Evolutionary conservation across 1,140 invertebrate genomes (phyloP).

Genomic region (Panulirus ornatus): DNA sequence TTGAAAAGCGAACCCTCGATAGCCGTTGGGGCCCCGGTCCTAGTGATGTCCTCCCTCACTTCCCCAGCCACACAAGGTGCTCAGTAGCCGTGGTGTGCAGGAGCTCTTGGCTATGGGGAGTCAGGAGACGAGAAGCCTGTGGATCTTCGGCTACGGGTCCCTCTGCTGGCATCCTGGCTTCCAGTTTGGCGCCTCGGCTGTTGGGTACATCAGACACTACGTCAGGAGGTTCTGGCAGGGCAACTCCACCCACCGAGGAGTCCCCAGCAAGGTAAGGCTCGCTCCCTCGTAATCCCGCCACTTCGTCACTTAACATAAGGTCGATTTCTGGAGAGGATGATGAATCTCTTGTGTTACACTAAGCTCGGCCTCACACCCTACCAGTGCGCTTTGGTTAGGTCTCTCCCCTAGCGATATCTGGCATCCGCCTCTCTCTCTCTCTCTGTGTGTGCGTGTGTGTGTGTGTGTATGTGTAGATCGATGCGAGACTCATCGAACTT

Average conservation of each 20-base stretch:
- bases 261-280: slow-evolving; percentile 84
- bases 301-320: background rate
- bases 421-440: too few species aligned
- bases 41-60: too few species aligned
- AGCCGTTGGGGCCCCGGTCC: background rate
- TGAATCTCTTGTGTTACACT: too few species aligned
- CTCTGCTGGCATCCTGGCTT: slow-evolving; percentile 93
- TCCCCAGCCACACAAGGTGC: too few species aligned
- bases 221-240: slow-evolving; percentile 91
- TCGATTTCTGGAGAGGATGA: background rate
- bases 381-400: too few species aligned
- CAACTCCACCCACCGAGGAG: slow-evolving; percentile 89
- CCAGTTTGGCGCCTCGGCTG: slow-evolving; percentile 84
- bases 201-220: slow-evolving; percentile 87
- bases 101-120: slow-evolving; percentile 1
- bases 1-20: background rate
- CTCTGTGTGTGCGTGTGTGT: too few species aligned
- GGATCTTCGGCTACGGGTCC: slow-evolving; percentile 93
- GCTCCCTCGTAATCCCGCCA: too few species aligned
- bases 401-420: too few species aligned
- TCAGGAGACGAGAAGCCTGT: slow-evolving; percentile 78
- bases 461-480: too few species aligned
- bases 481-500: too few species aligned
- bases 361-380: too few species aligned
- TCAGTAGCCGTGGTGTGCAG: background rate